Conservation (phyloP, 2,113 vertebrate species). For the Mungos mungo region DNA sequence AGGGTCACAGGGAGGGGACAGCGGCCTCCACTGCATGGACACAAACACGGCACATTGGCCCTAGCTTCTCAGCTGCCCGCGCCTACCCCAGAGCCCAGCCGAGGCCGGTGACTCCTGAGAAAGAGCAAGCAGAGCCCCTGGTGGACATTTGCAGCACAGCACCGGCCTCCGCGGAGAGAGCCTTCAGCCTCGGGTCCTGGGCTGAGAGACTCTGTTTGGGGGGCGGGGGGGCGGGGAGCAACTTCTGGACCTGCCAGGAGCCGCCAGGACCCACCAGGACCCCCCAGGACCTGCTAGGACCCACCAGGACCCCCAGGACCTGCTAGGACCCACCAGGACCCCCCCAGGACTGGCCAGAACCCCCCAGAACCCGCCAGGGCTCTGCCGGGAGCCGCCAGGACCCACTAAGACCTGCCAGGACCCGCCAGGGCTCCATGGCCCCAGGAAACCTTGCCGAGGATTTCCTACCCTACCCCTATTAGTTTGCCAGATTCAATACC, state of each 20-base stretch:
- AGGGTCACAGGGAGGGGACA: not conserved
- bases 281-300: too few species aligned
- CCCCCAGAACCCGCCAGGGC: too few species aligned
- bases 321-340: too few species aligned
- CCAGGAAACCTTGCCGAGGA: not conserved
- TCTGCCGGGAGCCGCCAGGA: too few species aligned
- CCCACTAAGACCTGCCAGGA: too few species aligned
- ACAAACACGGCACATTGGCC: not conserved
- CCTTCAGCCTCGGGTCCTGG: not conserved
- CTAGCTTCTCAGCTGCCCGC: rapidly evolving
- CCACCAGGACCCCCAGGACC: too few species aligned
- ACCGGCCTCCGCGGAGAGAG: not conserved
- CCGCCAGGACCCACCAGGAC: too few species aligned
- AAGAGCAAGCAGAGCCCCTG: not conserved
- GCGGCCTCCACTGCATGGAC: not conserved
- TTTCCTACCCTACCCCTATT: not conserved
- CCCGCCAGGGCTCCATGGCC: too few species aligned
- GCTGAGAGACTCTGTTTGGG: not conserved
- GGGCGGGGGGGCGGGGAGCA: rapidly evolving
- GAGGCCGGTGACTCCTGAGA: not conserved
- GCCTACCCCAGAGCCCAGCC: not conserved
- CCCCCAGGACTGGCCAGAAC: too few species aligned
- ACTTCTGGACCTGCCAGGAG: not conserved
- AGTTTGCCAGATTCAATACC: not conserved
- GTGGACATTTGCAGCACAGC: not conserved